These are phyloP conservation scores for Balaenoptera acutorostrata DNA, from an alignment of 2,113 vertebrate species.

Conservation along the genomic window DNA sequence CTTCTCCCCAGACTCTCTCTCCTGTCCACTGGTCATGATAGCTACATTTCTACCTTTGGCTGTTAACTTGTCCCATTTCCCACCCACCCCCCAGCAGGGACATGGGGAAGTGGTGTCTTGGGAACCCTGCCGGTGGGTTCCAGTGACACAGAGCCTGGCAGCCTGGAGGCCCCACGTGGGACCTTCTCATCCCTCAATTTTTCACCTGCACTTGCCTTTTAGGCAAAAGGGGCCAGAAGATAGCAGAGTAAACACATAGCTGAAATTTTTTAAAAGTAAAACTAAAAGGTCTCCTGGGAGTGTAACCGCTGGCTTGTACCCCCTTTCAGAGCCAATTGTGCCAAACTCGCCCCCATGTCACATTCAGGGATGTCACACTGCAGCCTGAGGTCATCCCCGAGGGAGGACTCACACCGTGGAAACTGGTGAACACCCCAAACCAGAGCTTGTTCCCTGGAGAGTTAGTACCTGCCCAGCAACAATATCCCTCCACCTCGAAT, in stretches of 20 bases:
- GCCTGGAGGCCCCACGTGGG: background rate
- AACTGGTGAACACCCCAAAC: rapidly evolving
- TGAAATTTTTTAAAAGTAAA: background rate
- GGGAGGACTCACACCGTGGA: rapidly evolving
- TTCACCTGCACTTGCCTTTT: background rate
- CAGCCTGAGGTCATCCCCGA: rapidly evolving
- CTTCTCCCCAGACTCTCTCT: too few species aligned
- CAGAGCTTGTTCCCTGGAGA: background rate
- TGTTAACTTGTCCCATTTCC: background rate
- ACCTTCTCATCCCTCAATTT: background rate
- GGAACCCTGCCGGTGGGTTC: background rate
- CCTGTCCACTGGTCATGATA: background rate
- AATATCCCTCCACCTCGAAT: rapidly evolving
- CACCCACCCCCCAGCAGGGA: too few species aligned
- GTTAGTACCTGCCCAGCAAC: rapidly evolving
- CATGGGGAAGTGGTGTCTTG: background rate
- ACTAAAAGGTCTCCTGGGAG: too few species aligned
- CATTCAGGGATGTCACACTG: rapidly evolving
- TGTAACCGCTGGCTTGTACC: rapidly evolving
- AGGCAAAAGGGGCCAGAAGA: background rate
- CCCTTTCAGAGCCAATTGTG: rapidly evolving
- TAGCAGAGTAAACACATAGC: background rate
- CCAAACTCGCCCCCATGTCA: rapidly evolving
- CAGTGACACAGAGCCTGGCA: background rate
- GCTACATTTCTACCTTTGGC: background rate